phyloP scores from a whole-genome alignment of 2,797 vertebrate species.

The Dromococcyx pavoninus region DNA sequence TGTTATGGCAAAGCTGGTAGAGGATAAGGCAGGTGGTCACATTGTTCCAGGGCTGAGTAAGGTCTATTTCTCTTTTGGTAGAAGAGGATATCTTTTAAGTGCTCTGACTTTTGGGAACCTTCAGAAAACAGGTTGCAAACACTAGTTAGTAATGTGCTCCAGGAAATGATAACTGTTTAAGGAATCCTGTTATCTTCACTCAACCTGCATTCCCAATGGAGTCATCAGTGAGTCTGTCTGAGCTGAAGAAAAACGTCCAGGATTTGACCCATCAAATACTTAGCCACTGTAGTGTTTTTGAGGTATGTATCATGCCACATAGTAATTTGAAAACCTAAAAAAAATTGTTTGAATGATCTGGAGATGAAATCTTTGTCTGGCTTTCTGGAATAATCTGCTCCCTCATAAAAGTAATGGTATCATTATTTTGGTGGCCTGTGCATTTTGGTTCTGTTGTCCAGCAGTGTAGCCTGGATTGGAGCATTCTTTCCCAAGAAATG shows the following conservation, averaged over 20 bases:
- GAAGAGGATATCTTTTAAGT: neutral
- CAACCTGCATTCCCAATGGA: neutral
- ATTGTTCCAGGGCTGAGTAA: neutral
- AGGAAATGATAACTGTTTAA: neutral
- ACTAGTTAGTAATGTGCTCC: neutral
- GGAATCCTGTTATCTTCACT: neutral
- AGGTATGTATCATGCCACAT: conserved; percentile 1
- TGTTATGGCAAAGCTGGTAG: neutral
- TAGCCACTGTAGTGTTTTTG: neutral
- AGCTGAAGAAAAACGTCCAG: neutral
- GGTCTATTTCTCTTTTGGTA: neutral
- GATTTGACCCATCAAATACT: neutral
- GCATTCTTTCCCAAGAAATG: neutral
- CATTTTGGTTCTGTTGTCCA: neutral
- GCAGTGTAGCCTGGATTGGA: too few species aligned
- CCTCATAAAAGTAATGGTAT: neutral
- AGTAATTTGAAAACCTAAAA: neutral
- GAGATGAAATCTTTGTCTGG: neutral
- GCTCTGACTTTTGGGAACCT: neutral
- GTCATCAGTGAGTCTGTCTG: neutral
- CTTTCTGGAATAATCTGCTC: neutral
- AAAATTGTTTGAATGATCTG: neutral
- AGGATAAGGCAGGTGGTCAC: neutral
- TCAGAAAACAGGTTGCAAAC: neutral
- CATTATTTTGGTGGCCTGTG: neutral